These are phyloP conservation scores for Anhinga anhinga DNA, from an alignment of 2,113 vertebrate species.

Conservation along the genomic window DNA sequence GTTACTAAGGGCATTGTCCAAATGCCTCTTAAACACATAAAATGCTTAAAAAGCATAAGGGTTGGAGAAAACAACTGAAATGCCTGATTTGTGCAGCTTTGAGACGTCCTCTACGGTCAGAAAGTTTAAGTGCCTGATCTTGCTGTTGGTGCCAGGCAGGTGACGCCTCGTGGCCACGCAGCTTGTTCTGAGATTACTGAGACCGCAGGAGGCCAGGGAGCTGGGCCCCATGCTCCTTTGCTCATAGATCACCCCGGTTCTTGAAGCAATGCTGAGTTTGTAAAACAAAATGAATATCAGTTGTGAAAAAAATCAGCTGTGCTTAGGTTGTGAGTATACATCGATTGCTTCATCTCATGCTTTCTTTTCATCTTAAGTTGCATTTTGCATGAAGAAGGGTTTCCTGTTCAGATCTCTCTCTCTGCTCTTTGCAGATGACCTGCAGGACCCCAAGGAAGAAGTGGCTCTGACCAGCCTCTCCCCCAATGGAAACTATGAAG, in stretches of 20 bases:
- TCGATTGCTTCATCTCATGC: background rate
- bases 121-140: background rate
- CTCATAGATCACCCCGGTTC: background rate
- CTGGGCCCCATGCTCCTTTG: background rate
- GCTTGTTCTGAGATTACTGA: background rate
- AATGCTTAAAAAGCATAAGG: background rate
- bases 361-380: background rate
- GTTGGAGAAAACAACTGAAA: background rate
- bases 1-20: background rate
- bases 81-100: background rate
- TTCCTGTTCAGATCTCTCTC: background rate
- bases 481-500: conserved; percentile 61
- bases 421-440: conserved; percentile 37
- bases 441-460: conserved; percentile 50
- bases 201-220: background rate
- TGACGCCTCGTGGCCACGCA: rapidly evolving
- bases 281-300: background rate
- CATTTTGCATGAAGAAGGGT: background rate
- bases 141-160: background rate
- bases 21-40: background rate
- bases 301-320: background rate
- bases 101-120: background rate
- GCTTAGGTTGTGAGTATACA: background rate
- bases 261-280: background rate
- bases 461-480: conserved; percentile 64